phyloP scores from a whole-genome alignment of 2,888 invertebrate genomes.

The Rhagium mordax region DNA sequence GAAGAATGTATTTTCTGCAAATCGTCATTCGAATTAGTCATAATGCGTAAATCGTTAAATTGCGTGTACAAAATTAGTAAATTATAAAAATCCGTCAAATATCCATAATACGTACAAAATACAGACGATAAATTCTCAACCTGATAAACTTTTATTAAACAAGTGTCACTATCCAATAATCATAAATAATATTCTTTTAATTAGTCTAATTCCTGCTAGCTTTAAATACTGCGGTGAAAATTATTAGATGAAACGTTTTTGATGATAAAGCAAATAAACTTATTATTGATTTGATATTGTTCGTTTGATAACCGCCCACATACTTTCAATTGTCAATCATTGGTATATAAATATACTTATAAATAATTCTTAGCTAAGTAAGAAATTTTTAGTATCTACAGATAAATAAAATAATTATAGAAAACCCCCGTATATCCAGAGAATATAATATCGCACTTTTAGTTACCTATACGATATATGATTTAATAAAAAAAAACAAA shows the following conservation, averaged over 20 bases:
- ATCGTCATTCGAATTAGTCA: too few relatives aligned
- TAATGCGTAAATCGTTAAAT: too few relatives aligned
- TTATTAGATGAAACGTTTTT: conserved; percentile 1
- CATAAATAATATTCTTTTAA: conserved; percentile 26
- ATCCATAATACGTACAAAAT: too few relatives aligned
- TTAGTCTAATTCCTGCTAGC: conserved; percentile 19
- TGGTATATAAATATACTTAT: background rate
- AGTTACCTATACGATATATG: too few relatives aligned
- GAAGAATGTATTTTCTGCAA: too few relatives aligned
- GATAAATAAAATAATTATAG: background rate
- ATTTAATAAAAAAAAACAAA: too few relatives aligned
- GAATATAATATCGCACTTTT: background rate
- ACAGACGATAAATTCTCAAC: conserved; percentile 3
- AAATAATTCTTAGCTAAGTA: background rate
- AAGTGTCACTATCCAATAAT: conserved; percentile 7
- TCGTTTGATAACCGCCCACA: background rate
- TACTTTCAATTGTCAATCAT: background rate
- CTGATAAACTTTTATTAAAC: background rate
- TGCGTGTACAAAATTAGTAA: too few relatives aligned
- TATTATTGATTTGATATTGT: conserved; percentile 2
- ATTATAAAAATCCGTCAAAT: too few relatives aligned
- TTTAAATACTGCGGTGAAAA: background rate
- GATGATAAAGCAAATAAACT: background rate
- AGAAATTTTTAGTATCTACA: background rate
- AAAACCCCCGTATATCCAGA: background rate